phyloP scores from a whole-genome alignment of 2,888 invertebrate species.

The Diarsia brunnea region DNA sequence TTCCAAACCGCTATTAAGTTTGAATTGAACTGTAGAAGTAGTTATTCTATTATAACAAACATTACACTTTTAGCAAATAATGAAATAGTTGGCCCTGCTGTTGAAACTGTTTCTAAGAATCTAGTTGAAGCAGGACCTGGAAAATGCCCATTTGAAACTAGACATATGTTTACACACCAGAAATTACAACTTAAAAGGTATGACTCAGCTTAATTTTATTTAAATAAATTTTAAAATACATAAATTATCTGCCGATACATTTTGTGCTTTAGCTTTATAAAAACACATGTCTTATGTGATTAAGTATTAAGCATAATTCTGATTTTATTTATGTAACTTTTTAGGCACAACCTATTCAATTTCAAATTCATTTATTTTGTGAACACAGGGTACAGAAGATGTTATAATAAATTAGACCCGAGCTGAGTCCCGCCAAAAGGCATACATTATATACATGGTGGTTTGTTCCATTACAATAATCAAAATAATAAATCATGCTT shows the following conservation, averaged over 20 bases:
- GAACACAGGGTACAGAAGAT: too few relatives aligned
- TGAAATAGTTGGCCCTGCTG: constrained; percentile 90
- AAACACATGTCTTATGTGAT: neutral
- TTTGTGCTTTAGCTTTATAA: neutral
- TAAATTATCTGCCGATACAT: neutral
- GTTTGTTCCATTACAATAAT: too few relatives aligned
- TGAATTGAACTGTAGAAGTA: too few relatives aligned
- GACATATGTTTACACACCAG: constrained; percentile 93
- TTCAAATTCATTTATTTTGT: too few relatives aligned
- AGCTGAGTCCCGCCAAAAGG: too few relatives aligned
- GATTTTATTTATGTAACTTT: neutral
- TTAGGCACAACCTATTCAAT: too few relatives aligned
- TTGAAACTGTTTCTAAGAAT: constrained; percentile 91
- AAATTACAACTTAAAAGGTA: constrained; percentile 91
- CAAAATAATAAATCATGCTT: too few relatives aligned
- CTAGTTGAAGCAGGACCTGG: constrained; percentile 94
- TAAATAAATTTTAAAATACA: neutral
- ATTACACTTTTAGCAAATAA: constrained; percentile 81
- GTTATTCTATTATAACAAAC: neutral
- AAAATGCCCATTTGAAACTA: constrained; percentile 94
- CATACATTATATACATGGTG: too few relatives aligned
- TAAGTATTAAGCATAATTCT: neutral
- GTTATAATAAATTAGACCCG: too few relatives aligned
- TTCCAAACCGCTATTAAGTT: too few relatives aligned
- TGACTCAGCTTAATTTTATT: neutral